Percentiles rank a stretch among this genome's conserved stretches.
Conservation (phyloP, 2,797 vertebrate genomes). For the Sebastes dallii region DNA sequence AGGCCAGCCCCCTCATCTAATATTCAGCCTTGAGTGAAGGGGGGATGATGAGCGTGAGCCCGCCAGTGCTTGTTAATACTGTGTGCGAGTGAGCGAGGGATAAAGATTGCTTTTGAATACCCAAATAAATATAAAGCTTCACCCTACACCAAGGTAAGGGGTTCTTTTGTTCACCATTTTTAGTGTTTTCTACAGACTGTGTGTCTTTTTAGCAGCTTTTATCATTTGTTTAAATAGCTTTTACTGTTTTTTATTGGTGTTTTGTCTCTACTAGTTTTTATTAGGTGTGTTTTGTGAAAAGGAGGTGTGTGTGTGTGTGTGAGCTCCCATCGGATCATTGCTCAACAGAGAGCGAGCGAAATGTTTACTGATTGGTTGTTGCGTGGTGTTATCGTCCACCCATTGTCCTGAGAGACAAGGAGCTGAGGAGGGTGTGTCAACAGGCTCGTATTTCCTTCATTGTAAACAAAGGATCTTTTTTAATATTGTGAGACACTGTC, state of each 20-base stretch:
- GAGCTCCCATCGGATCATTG: slow-evolving; percentile 45
- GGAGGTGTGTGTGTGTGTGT: slow-evolving; percentile 6
- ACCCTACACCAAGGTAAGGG: slow-evolving; percentile 65
- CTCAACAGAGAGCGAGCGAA: slow-evolving; percentile 14
- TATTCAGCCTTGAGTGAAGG: slow-evolving; percentile 74
- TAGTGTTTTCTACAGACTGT: background rate
- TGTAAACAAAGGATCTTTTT: slow-evolving; percentile 70
- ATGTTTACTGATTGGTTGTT: slow-evolving; percentile 71
- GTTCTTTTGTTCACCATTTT: background rate
- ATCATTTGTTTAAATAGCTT: background rate
- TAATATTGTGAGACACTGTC: background rate
- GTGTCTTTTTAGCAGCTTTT: background rate
- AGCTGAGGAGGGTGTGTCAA: slow-evolving; percentile 76
- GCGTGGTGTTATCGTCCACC: slow-evolving; percentile 36
- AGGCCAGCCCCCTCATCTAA: slow-evolving; percentile 78
- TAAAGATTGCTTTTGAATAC: slow-evolving; percentile 29
- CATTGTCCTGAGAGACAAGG: slow-evolving; percentile 62
- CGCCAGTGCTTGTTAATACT: slow-evolving; percentile 71
- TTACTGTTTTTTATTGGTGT: background rate
- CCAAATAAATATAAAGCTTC: slow-evolving; percentile 15
- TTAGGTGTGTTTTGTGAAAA: background rate
- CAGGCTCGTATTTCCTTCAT: slow-evolving; percentile 49
- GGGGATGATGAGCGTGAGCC: slow-evolving; percentile 69
- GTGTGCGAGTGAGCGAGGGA: slow-evolving; percentile 49
- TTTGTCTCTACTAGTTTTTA: slow-evolving; percentile 34